Base-by-base conservation (phyloP, 2,888 invertebrate species). In the Drosophila melanosoma region DNA sequence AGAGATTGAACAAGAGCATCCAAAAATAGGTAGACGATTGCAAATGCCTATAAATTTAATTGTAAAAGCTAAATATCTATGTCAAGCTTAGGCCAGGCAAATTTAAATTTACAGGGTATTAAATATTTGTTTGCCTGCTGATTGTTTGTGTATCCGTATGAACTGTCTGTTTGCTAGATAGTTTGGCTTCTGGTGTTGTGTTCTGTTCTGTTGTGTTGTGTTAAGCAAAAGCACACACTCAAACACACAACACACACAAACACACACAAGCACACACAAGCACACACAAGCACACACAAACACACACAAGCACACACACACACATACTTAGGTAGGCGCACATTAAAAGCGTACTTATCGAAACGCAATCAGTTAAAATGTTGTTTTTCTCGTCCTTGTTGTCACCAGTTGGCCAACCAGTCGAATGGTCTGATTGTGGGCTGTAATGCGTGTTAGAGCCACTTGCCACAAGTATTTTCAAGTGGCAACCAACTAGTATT, bases 361-460 rank as follows among this genome's bases (percentile, higher is more conserved):
- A 79, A 81, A 82, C 73, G 81, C 83, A 90, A 89, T 89, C 88
- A 86, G 88, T 86, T 83, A 79, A 83, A 83, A 83, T 83, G 81
- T 70, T 85, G 72, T 74, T 74, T 65, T 70, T 68, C 64, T 38
- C 57, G 53, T 68, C 35, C 32, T 48, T 61, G 48, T 64, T 72
- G 67, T 72, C 66, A 71, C 48, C 66, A 63, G 36, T 56, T 36
- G 51, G 61, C 12, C 29, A 2, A 38, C 38, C 23, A 38, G 36
- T 38, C 54, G 54, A 54, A 26, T n/a, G 23, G 54, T n/a, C 11
- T 40, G 45, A 17, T 33, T 42, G 40, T 57, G 51, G 35, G 54
- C 32, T 40, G 11, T 36, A 32, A 49, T 51, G 26, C 52, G 32
- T 69, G 53, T 40, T 64, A 15, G 45, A 38, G 11, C 58, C 51